These are phyloP conservation scores for Corvus cornix DNA, from an alignment of 2,113 vertebrate species.

Conservation along the genomic window DNA sequence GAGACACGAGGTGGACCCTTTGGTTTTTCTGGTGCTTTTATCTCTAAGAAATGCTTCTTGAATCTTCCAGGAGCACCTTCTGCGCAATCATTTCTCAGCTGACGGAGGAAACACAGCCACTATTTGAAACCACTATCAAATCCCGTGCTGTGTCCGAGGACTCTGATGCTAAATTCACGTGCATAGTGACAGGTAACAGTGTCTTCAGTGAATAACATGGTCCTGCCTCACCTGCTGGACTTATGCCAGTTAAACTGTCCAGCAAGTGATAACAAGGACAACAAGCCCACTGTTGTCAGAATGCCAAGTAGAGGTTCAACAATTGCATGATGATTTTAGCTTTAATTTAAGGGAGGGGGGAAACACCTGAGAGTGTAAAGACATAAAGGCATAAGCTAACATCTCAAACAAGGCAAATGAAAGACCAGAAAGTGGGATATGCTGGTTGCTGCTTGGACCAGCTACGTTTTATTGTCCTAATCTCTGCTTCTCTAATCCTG, in stretches of 20 bases:
- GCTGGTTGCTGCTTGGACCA: not conserved
- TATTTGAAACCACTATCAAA: constrained; percentile 92
- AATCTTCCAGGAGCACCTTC: constrained; percentile 91
- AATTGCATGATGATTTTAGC: not conserved
- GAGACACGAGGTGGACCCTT: not conserved
- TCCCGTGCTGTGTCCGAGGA: constrained; percentile 92
- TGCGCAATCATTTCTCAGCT: constrained; percentile 96
- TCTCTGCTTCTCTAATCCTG: not conserved
- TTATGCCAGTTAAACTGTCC: not conserved
- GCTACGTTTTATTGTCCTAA: not conserved
- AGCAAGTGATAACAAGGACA: not conserved
- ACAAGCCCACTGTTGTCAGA: not conserved
- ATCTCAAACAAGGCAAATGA: not conserved
- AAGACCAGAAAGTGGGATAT: not conserved
- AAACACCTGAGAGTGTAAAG: not conserved
- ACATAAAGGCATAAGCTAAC: not conserved
- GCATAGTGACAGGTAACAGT: constrained; percentile 90
- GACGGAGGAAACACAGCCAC: constrained; percentile 94
- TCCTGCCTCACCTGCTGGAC: not conserved
- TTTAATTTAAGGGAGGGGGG: not conserved
- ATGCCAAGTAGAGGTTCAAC: not conserved
- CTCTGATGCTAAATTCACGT: constrained; percentile 92
- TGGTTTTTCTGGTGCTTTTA: not conserved
- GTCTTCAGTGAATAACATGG: not conserved
- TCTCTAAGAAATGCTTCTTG: constrained; percentile 66